Evolutionary conservation across 2,797 vertebrate genomes (phyloP).

Genomic region (Thamnophis elegans): DNA sequence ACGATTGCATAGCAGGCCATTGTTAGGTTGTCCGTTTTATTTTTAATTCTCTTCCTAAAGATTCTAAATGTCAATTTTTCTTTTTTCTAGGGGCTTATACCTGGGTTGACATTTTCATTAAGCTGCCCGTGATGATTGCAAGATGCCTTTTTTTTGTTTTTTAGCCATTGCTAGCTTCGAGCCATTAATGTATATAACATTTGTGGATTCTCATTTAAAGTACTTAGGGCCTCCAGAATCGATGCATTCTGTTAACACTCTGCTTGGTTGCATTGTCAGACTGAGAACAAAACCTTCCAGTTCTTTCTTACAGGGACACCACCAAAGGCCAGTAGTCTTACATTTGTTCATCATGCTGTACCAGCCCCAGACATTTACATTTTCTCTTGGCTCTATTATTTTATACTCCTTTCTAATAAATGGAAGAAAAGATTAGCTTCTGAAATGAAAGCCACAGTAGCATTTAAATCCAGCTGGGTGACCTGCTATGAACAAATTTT

Average conservation of each 20-base stretch:
- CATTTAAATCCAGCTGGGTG: conserved; percentile 63
- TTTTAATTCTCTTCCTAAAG: background rate
- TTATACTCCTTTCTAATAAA: conserved; percentile 45
- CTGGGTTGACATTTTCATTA: background rate
- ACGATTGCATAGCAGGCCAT: background rate
- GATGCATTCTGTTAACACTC: background rate
- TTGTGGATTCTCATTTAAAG: background rate
- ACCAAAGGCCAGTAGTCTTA: conserved; percentile 53
- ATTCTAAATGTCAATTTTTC: background rate
- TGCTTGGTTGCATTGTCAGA: conserved; percentile 5
- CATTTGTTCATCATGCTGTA: conserved; percentile 37
- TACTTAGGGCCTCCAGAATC: background rate
- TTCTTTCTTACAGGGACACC: conserved; percentile 37
- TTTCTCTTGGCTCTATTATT: conserved; percentile 40
- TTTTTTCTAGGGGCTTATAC: background rate
- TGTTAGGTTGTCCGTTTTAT: background rate
- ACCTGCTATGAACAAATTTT: conserved; percentile 48
- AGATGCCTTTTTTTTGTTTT: background rate
- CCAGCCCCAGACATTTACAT: conserved; percentile 45
- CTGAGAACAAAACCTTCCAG: conserved; percentile 26
- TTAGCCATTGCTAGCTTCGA: background rate
- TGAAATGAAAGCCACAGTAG: conserved; percentile 30
- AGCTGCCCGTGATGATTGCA: background rate
- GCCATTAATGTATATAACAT: background rate
- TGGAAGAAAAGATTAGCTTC: conserved; percentile 41